Base-by-base conservation (phyloP, 2,113 vertebrate species). In the Setophaga petechia region DNA sequence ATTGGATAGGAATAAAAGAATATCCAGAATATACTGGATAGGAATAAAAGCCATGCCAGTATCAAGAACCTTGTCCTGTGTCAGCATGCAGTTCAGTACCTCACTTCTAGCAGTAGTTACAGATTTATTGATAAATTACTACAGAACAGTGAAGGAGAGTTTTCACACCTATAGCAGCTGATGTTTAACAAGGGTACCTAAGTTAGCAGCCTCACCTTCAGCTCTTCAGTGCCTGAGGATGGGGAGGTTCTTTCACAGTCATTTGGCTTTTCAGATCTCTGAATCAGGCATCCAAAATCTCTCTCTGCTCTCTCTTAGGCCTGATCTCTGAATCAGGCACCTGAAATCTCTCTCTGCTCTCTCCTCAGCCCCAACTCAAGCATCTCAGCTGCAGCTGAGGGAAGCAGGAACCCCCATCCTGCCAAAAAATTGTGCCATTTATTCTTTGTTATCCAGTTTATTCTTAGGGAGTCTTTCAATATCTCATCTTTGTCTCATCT, bases 61-160 rank as follows among this genome's bases (percentile, higher is more conserved):
- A 3, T n/a, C 51, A 74, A 49, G 15, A 30, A 17, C 20, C 41
- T 65, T 73, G 41, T 13, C 18, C 7, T 54, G 27, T 57, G 24
- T 19, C 27, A 24, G 9, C 0, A 0, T 33, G 39, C 19, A 87
- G 43, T 63, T 84, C 41, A 37, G 22, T 27, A 28, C 6, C 28
- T 46, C 25, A 18, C 27, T 86, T 24, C 14, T 21, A 16, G 30
- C 2, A 2, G 18, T 58, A 10, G 23, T 74, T 74, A 57, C 14
- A 79, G 9, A 10, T 41, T 89, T 62, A 43, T 28, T 71, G 35
- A 7, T 43, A 58, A 89, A 58, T n/a, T 89, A n/a, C 17, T 31
- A 11, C 30, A 69, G 41, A 76, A 24, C 46, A 16, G 30, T 9
- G 20, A 41, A 85, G 52, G 22, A 61, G 15, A 58, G 30, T 15